These are phyloP conservation scores for Lasius platythorax DNA, from an alignment of 2,888 invertebrate genomes.

Conservation along the genomic window DNA sequence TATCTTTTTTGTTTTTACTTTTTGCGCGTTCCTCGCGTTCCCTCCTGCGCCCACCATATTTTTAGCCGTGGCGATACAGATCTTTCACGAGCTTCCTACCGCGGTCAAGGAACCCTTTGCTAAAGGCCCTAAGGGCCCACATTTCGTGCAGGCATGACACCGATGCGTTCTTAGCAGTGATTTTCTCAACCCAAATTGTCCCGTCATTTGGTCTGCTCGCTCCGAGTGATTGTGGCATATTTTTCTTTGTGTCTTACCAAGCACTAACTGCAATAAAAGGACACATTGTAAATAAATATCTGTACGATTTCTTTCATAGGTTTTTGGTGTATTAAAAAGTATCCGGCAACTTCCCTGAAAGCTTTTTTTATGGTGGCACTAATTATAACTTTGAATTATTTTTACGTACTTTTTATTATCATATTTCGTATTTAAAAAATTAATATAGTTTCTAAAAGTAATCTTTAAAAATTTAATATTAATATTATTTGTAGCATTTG, in stretches of 20 bases:
- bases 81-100: constrained; percentile 54
- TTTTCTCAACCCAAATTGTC: constrained; percentile 40
- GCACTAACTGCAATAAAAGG: neutral
- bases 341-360: neutral
- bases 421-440: neutral
- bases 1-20: constrained; percentile 39
- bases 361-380: neutral
- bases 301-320: neutral
- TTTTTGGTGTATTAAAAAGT: neutral
- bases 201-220: constrained; percentile 32
- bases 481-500: neutral
- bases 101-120: constrained; percentile 62
- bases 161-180: constrained; percentile 53
- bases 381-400: neutral
- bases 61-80: constrained; percentile 53
- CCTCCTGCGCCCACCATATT: constrained; percentile 49
- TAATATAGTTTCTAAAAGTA: neutral
- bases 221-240: neutral
- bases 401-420: neutral
- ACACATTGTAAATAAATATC: neutral
- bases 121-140: constrained; percentile 46
- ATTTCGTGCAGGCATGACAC: constrained; percentile 54
- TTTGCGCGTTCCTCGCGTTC: constrained; percentile 41
- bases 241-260: neutral
- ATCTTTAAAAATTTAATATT: neutral